Conservation (phyloP, 2,113 vertebrate genomes). For the Melozone crissalis region DNA sequence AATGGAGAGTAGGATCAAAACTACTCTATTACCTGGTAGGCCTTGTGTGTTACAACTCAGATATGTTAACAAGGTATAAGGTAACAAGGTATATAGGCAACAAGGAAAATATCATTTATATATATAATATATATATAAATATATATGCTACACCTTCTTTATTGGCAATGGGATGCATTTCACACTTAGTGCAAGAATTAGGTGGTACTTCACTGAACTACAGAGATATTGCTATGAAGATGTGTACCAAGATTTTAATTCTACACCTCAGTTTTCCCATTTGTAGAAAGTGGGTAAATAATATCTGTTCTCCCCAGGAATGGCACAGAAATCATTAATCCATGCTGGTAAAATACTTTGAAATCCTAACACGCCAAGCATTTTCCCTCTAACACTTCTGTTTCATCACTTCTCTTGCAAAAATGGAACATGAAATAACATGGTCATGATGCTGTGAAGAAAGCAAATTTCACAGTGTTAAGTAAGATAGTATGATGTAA, state of each 20-base stretch:
- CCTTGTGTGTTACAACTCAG: background rate
- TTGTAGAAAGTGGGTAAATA: background rate
- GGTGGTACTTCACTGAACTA: background rate
- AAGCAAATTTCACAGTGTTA: constrained; percentile 32
- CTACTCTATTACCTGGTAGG: background rate
- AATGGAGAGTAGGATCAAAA: background rate
- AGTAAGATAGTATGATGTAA: constrained; percentile 19
- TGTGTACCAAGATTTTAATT: background rate
- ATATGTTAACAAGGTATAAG: background rate
- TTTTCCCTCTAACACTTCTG: background rate
- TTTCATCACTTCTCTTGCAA: constrained; percentile 32
- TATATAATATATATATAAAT: too few relatives aligned
- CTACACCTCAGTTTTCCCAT: background rate
- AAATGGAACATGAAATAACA: constrained; percentile 27
- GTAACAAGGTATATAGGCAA: background rate
- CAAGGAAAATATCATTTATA: background rate
- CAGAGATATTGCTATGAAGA: background rate
- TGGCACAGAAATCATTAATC: background rate
- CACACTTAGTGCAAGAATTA: background rate
- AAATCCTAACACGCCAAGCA: background rate
- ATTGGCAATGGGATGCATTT: background rate
- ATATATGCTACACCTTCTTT: background rate
- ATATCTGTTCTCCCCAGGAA: background rate
- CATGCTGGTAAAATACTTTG: background rate
- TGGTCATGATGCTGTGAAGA: background rate